Evolutionary conservation across 2,888 invertebrate species (phyloP), one percentile per base, ranked within the genome.

Genomic region (Drosophila cracens): DNA sequence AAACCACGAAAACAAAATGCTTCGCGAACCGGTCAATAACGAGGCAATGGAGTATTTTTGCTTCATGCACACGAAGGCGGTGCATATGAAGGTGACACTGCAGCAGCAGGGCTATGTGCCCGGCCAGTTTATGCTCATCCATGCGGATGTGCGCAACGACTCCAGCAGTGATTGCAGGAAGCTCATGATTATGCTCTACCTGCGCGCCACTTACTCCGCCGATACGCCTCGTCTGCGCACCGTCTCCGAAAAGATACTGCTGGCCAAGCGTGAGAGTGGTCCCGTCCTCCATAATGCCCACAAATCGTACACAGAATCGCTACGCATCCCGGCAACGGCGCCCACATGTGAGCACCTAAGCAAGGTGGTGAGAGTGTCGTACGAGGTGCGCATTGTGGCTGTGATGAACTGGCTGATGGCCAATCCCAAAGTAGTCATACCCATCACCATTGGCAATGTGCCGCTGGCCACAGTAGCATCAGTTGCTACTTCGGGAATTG

Each of bases 1-100:
- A 70, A 98, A 98, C 93, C 94, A 94, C 75, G 95, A 96, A 91
- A 94, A 95, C n/a, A 96, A 83, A 57, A 53, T 91, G 54, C 70
- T 92, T 3, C 87, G 91, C 36, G 92, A 93, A 68, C 92, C 92
- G 10, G 89, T 90, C 4, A 86, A 70, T 67, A 89, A 83, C 27
- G 91, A 92, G 64, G 81, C 90, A 4, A 78, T 90, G 60, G 91
- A 92, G 59, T 89, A 90, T 54, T 89, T 92, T 56, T 92, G 92
- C 64, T 81, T 92, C 8, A 83, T 92, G 70, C 79, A 82, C 13
- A 59, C 79, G 2, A 88, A 89, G 27, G 79, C 92, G 0, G 89
- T 92, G 2, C 61, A 88, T 7, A 70, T 92, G 0, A 81, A 80
- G 48, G 85, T 91, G 10, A 89, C 89, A 34, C 70, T 93, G 7